phyloP scores from a whole-genome alignment of 2,797 vertebrate species.

The Selene dorsalis region DNA sequence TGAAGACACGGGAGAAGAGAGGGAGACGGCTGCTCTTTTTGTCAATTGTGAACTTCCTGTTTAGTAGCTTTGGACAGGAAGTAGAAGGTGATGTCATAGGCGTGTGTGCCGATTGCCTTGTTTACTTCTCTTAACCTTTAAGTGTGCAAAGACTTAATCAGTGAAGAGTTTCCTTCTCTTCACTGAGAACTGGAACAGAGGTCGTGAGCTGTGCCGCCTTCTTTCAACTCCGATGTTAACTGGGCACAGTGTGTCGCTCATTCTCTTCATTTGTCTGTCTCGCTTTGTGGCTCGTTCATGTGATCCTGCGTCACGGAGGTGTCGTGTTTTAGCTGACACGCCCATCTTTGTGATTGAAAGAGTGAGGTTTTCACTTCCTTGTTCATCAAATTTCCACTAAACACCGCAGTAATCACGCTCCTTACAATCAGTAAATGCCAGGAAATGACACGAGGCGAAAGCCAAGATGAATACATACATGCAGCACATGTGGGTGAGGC shows the following conservation, averaged over 20 bases:
- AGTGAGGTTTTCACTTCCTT: neutral
- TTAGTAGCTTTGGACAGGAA: slow-evolving; percentile 58
- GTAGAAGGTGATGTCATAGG: slow-evolving; percentile 46
- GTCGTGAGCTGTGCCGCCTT: neutral
- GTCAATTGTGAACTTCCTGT: slow-evolving; percentile 54
- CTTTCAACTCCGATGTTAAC: slow-evolving; percentile 22
- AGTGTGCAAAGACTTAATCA: slow-evolving; percentile 9
- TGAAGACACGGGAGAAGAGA: slow-evolving; percentile 19
- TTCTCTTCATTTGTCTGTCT: slow-evolving; percentile 9
- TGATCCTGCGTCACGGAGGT: slow-evolving; percentile 4
- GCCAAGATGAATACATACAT: neutral
- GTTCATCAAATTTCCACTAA: slow-evolving; percentile 4
- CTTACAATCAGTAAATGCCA: neutral
- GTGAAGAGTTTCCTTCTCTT: slow-evolving; percentile 1
- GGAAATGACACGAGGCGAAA: slow-evolving; percentile 29
- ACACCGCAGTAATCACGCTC: neutral
- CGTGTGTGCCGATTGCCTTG: slow-evolving; percentile 15
- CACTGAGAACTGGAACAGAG: slow-evolving; percentile 1
- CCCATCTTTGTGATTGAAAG: neutral
- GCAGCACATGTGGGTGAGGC: slow-evolving; percentile 21
- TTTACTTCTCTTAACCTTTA: slow-evolving; percentile 17
- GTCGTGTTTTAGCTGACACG: slow-evolving; percentile 7
- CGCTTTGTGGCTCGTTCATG: slow-evolving; percentile 12
- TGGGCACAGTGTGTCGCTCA: neutral
- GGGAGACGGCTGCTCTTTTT: slow-evolving; percentile 24